Conservation (phyloP, 2,113 vertebrate genomes). For the Himantopus leucocephalus region DNA sequence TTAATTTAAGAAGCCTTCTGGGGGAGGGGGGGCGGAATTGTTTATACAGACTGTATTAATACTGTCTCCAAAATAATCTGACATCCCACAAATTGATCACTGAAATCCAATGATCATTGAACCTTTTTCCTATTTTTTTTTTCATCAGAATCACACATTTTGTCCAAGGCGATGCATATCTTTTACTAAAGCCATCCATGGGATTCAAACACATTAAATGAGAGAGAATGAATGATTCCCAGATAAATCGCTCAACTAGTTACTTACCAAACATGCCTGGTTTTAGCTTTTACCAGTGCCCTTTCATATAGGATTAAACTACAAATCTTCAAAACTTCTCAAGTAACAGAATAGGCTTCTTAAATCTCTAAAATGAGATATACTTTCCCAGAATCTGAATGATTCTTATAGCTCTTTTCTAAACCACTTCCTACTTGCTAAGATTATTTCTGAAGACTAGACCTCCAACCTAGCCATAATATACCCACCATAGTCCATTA, state of each 20-base stretch:
- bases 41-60: neutral
- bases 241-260: neutral
- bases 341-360: neutral
- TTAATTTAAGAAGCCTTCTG: neutral
- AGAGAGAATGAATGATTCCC: neutral
- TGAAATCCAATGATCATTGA: neutral
- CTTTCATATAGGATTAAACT: neutral
- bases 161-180: neutral
- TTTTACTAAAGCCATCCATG: neutral
- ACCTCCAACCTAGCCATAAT: neutral
- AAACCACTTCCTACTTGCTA: neutral
- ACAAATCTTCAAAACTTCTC: neutral
- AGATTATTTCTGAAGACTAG: neutral
- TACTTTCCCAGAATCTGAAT: neutral
- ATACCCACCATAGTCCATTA: neutral
- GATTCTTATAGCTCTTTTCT: neutral
- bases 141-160: neutral
- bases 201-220: neutral
- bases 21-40: fast-evolving
- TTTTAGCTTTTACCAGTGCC: neutral
- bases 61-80: neutral
- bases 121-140: neutral
- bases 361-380: neutral
- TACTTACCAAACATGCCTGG: neutral
- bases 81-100: neutral